phyloP scores from a whole-genome alignment of 37 sponge, comb jelly and placozoan genomes.

The Ianthella basta region DNA sequence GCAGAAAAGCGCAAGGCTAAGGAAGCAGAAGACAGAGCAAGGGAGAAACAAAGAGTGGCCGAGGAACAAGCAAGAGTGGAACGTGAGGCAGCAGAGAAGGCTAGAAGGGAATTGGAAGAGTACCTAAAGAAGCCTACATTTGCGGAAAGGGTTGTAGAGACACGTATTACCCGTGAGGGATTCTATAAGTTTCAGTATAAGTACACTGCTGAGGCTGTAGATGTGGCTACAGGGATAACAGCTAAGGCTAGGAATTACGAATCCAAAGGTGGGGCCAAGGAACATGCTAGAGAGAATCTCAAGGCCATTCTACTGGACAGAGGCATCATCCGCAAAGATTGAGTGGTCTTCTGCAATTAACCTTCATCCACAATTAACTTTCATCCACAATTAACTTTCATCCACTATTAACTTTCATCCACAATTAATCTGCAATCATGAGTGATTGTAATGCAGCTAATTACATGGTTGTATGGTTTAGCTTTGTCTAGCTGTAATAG shows the following conservation, averaged over 20 bases:
- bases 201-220: neutral
- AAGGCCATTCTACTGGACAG: constrained; percentile 17
- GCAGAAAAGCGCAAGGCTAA: neutral
- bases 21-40: neutral
- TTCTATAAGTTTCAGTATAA: neutral
- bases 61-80: neutral
- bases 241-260: constrained; percentile 11
- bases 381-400: no score
- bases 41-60: neutral
- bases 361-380: no score
- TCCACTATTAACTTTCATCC: no score
- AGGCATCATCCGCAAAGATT: constrained; percentile 20
- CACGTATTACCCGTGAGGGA: neutral
- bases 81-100: neutral
- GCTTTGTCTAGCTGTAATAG: no score
- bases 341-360: no score
- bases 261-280: constrained; percentile 16
- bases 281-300: constrained; percentile 10
- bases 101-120: constrained; percentile 1
- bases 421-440: no score
- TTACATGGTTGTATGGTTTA: no score
- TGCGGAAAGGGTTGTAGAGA: neutral
- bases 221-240: constrained; percentile 11
- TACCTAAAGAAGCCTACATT: constrained; percentile 20
- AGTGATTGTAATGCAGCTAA: no score